Conservation (phyloP, 2,888 invertebrate species). For the Leucophora obtusa region DNA sequence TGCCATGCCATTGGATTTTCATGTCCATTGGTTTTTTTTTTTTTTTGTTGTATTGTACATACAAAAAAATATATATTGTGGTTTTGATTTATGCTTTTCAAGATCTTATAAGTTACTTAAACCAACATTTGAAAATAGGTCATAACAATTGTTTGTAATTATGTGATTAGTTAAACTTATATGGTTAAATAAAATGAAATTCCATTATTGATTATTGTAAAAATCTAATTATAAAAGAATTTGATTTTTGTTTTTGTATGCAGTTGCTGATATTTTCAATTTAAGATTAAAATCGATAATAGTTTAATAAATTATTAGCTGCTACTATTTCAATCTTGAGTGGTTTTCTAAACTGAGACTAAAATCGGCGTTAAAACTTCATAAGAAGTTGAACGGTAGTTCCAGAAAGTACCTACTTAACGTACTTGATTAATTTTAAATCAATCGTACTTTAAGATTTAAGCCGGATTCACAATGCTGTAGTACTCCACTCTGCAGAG, state of each 20-base stretch:
- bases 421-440: too few species aligned
- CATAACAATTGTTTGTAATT: constrained; percentile 61
- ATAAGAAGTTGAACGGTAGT: too few species aligned
- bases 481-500: too few species aligned
- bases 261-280: background rate
- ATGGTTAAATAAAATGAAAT: constrained; percentile 55
- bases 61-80: constrained; percentile 34
- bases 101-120: constrained; percentile 32
- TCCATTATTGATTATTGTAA: constrained; percentile 44
- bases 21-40: constrained; percentile 23
- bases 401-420: too few species aligned
- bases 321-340: too few species aligned
- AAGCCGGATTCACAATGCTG: too few species aligned
- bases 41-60: constrained; percentile 7
- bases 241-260: background rate
- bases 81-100: constrained; percentile 57
- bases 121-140: constrained; percentile 54
- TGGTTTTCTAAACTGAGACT: too few species aligned
- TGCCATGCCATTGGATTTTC: constrained; percentile 23
- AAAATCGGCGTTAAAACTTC: too few species aligned
- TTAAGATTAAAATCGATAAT: background rate
- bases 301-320: background rate
- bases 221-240: background rate
- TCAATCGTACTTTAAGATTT: too few species aligned
- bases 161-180: constrained; percentile 63